These are phyloP conservation scores for Tokudaia tokunoshimensis DNA, from an alignment of 2,797 vertebrate genomes.

Conservation along the genomic window DNA sequence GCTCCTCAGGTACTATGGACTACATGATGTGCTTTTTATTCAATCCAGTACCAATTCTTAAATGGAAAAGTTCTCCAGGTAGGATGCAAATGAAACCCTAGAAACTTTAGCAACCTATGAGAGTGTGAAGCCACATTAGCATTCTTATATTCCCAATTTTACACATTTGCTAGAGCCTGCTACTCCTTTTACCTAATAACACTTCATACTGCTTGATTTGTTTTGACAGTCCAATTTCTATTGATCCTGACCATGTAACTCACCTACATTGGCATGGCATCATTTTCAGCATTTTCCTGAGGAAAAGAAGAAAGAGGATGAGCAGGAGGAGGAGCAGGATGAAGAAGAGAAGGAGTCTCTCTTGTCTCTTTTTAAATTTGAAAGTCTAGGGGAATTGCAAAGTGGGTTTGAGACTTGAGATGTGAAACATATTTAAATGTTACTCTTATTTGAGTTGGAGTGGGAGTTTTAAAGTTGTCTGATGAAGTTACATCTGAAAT, in stretches of 20 bases:
- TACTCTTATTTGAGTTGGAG: neutral
- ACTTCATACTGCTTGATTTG: neutral
- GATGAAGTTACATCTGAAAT: neutral
- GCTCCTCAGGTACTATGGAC: neutral
- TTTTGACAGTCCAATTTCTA: neutral
- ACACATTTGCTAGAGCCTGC: neutral
- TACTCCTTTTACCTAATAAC: neutral
- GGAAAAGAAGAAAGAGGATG: neutral
- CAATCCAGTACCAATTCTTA: neutral
- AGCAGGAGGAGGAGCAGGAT: neutral
- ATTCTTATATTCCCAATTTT: neutral
- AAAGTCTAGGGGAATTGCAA: neutral
- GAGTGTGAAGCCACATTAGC: neutral
- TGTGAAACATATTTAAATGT: neutral
- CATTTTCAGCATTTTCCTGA: neutral
- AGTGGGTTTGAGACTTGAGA: neutral
- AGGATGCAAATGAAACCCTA: neutral
- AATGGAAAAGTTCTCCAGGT: neutral
- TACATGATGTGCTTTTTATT: neutral
- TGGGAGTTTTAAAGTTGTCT: neutral
- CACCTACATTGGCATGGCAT: neutral
- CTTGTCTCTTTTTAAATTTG: neutral
- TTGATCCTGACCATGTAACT: neutral
- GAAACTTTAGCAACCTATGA: neutral
- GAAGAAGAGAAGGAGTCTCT: neutral